phyloP scores from a whole-genome alignment of 2,888 invertebrate genomes.

The Orthonevra nobilis region DNA sequence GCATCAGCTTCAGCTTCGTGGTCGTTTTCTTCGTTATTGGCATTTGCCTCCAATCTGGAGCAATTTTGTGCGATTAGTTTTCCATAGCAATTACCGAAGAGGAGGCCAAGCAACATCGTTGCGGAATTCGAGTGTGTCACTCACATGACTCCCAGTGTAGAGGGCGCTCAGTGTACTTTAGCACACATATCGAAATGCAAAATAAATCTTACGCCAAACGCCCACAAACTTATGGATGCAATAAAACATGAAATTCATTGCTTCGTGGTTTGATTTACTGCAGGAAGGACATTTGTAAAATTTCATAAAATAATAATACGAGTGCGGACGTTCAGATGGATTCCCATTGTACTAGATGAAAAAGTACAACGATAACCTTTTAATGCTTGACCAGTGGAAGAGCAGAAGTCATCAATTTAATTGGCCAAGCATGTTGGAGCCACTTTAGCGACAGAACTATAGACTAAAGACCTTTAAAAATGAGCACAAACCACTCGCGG shows the following conservation, averaged over 20 bases:
- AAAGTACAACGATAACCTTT: too few relatives aligned
- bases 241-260: conserved; percentile 64
- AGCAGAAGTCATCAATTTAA: too few relatives aligned
- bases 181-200: conserved; percentile 30
- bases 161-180: conserved; percentile 23
- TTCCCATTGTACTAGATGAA: too few relatives aligned
- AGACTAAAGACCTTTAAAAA: too few relatives aligned
- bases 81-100: conserved; percentile 67
- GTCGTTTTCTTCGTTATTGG: conserved; percentile 55
- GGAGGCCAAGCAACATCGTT: conserved; percentile 22
- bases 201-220: conserved; percentile 58
- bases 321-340: too few relatives aligned
- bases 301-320: conserved; percentile 56
- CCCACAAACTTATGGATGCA: conserved; percentile 58
- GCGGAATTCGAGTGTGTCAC: conserved; percentile 50
- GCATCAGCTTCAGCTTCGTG: conserved; percentile 2
- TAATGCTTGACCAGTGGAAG: too few relatives aligned
- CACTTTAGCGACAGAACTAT: too few relatives aligned
- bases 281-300: conserved; percentile 23
- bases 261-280: conserved; percentile 59
- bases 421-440: too few relatives aligned
- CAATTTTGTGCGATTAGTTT: conserved; percentile 70
- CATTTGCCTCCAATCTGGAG: conserved; percentile 68
- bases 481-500: too few relatives aligned
- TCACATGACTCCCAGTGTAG: conserved; percentile 23